These are phyloP conservation scores for Sinelater perroti DNA, from an alignment of 2,888 invertebrate species.

Conservation along the genomic window DNA sequence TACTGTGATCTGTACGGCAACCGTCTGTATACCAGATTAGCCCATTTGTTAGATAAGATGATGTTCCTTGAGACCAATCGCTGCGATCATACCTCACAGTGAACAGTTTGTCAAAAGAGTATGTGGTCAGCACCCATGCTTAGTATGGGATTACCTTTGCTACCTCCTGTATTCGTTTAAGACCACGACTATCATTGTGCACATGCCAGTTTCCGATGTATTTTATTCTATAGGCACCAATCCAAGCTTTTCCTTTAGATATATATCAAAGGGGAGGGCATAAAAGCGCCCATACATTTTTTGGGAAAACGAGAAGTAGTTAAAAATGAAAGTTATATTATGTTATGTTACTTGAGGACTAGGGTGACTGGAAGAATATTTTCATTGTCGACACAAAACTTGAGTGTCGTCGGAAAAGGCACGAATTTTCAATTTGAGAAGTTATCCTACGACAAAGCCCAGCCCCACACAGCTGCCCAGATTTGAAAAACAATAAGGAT, in stretches of 20 bases:
- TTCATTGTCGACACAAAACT: too few species aligned
- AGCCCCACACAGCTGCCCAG: too few species aligned
- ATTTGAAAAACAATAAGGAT: too few species aligned
- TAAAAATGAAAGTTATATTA: too few species aligned
- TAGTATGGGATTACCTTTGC: not conserved
- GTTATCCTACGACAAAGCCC: too few species aligned
- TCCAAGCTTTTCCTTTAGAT: slow-evolving; percentile 3
- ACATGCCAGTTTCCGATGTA: not conserved
- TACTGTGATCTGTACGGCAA: not conserved
- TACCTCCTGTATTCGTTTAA: not conserved
- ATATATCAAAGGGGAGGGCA: not conserved
- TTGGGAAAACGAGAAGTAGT: too few species aligned
- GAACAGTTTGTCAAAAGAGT: not conserved
- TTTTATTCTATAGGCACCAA: not conserved
- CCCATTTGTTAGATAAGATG: not conserved
- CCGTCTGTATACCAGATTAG: not conserved
- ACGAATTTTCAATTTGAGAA: too few species aligned
- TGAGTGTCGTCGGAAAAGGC: too few species aligned
- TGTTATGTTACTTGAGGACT: too few species aligned
- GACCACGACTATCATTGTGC: not conserved
- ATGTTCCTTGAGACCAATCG: not conserved
- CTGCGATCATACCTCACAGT: slow-evolving; percentile 2
- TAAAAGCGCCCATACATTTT: not conserved
- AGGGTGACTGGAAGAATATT: too few species aligned
- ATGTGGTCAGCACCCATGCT: slow-evolving; percentile 1